phyloP scores from a whole-genome alignment of 2,888 invertebrate genomes.

The Belgica antarctica region DNA sequence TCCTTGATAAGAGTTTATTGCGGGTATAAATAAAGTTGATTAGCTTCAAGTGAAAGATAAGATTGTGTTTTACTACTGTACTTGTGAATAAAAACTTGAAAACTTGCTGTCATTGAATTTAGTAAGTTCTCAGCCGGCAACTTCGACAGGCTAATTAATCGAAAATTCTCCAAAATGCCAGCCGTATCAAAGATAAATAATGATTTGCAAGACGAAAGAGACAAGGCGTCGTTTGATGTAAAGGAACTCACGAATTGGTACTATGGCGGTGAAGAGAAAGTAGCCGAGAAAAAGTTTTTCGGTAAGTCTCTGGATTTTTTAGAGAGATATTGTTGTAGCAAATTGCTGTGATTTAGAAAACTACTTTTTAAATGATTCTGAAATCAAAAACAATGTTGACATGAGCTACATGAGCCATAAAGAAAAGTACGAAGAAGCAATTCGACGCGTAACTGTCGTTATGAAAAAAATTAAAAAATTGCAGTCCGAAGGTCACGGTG shows the following conservation, averaged over 20 bases:
- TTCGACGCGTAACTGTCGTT: constrained; percentile 49
- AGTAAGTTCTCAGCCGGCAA: not conserved
- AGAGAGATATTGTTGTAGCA: not conserved
- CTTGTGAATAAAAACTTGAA: constrained; percentile 61
- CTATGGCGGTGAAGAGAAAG: constrained; percentile 74
- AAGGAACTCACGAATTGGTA: constrained; percentile 74
- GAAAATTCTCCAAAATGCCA: no score
- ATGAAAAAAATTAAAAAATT: not conserved
- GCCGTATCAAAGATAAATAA: constrained; percentile 59
- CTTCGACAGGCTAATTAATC: no score
- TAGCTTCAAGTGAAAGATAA: not conserved
- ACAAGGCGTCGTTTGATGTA: constrained; percentile 70
- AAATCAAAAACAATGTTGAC: constrained; percentile 63
- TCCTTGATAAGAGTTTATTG: no score
- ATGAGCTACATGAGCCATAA: constrained; percentile 72
- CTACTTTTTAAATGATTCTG: constrained; percentile 59
- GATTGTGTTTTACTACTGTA: not conserved
- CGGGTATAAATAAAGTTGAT: not conserved
- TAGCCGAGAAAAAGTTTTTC: constrained; percentile 61
- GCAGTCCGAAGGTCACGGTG: constrained; percentile 11
- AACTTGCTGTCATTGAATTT: not conserved
- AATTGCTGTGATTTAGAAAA: constrained; percentile 53
- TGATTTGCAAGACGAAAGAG: constrained; percentile 71
- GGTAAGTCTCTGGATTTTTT: not conserved
- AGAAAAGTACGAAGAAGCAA: constrained; percentile 70